These are phyloP conservation scores for Aleadryas rufinucha DNA, from an alignment of 2,113 vertebrate genomes.

Conservation along the genomic window DNA sequence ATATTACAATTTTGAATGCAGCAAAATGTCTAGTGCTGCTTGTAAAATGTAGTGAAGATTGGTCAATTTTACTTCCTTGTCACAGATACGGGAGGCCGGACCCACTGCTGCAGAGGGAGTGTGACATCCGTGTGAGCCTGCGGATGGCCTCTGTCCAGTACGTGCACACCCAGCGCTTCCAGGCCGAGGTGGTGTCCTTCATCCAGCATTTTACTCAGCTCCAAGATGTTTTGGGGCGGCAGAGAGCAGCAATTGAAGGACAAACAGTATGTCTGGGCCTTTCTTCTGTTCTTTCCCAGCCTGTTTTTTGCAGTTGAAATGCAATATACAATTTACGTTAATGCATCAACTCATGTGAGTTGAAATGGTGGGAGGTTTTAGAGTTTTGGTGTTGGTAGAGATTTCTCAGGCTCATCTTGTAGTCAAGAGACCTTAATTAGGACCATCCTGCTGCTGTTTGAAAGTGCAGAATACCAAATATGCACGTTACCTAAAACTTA, in stretches of 20 bases:
- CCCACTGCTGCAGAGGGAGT: conserved; percentile 78
- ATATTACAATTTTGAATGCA: fast-evolving
- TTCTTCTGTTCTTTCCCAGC: background rate
- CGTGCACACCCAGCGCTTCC: conserved; percentile 96
- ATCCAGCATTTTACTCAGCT: conserved; percentile 97
- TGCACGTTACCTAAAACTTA: background rate
- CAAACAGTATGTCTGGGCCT: conserved; percentile 80
- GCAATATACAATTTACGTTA: background rate
- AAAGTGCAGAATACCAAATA: background rate
- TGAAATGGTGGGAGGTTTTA: background rate
- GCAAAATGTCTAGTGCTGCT: background rate
- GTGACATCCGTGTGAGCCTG: conserved; percentile 83
- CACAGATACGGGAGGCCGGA: conserved; percentile 83
- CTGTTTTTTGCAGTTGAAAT: background rate
- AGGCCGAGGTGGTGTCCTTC: conserved; percentile 92
- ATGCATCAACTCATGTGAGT: background rate
- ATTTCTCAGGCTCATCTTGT: background rate
- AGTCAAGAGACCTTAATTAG: background rate
- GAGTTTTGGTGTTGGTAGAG: background rate
- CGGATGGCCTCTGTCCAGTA: conserved; percentile 96
- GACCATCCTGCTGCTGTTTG: background rate
- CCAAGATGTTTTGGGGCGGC: conserved; percentile 91
- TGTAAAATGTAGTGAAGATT: fast-evolving
- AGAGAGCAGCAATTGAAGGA: conserved; percentile 92
- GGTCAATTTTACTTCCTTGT: fast-evolving